Base-by-base conservation (phyloP, 23 tunicate genomes). In the Trididemnum clinides region DNA sequence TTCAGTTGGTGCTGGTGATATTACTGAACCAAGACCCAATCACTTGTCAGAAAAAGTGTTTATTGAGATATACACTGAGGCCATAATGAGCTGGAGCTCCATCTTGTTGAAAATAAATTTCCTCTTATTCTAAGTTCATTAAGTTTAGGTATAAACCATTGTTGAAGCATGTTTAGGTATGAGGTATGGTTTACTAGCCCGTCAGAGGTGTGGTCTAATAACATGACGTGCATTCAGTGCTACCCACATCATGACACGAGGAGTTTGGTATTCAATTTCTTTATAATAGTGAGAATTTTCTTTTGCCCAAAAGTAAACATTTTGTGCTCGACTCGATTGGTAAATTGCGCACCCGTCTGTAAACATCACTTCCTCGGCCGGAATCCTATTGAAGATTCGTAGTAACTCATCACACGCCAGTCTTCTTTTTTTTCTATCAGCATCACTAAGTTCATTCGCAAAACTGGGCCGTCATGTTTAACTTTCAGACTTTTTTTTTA, bases 301-400 rank as follows among this genome's bases (percentile, higher is more conserved):
- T 37, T 66, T 66, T 66, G 75, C 75, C 75, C 75, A 66, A 66
- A 66, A 66, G 75, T 31, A 66, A 66, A 66, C 75, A 66, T 32
- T 66, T 31, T 20, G n/a, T 66, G 75, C 75, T 66, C 75, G n/a
- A 66, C 75, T 66, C 37, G 5, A 66, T 10, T 37, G 5, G 22
- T 66, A 66, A 66, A 66, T 66, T 66, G 75, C 75, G 37, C 75
- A 66, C 75, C 31, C n/a, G 6, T 66, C 37, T 23, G 75, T 66
- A 66, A 66, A 31, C 75, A 66, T 66, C 75, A 28, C 75, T 66
- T n/a, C 75, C 31, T 20, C 19, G 75, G 22, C 37, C 2, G 37
- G 37, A 66, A 66, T 66, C 75, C 7, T 28, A 66, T 32, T 66
- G 75, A 66, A 66, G 25, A 66, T 23, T 66, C 31, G 37, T 37